Conservation (phyloP, 2,113 vertebrate species). For the Lucifuga dentata region DNA sequence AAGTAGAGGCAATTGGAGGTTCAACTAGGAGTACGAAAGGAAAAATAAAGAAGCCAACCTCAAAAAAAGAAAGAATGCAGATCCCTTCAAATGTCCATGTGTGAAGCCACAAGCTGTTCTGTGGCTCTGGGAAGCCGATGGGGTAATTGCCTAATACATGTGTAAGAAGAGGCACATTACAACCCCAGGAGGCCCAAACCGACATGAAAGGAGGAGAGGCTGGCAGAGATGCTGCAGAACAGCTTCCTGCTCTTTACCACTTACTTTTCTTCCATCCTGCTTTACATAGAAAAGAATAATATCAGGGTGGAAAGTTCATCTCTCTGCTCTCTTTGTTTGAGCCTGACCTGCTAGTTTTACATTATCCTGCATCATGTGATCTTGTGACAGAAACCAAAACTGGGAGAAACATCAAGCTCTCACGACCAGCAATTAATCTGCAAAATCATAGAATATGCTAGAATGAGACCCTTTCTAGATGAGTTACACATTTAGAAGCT, state of each 20-base stretch:
- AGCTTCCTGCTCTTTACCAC: constrained; percentile 39
- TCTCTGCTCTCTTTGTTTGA: background rate
- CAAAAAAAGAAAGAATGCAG: constrained; percentile 67
- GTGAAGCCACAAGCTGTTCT: constrained; percentile 77
- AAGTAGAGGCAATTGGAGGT: constrained; percentile 33
- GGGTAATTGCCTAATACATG: constrained; percentile 79
- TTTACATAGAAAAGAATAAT: background rate
- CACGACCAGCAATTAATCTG: too few relatives aligned
- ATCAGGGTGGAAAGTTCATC: background rate
- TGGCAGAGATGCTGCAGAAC: constrained; percentile 50
- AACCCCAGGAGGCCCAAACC: constrained; percentile 73
- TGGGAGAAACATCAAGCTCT: too few relatives aligned
- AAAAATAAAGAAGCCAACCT: constrained; percentile 36
- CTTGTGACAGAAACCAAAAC: too few relatives aligned
- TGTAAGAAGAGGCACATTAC: constrained; percentile 81
- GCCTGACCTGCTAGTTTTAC: too few relatives aligned
- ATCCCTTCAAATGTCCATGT: constrained; percentile 77
- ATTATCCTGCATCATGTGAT: background rate
- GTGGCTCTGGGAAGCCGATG: constrained; percentile 70
- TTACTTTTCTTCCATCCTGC: constrained; percentile 4
- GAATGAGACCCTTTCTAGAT: too few relatives aligned
- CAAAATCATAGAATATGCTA: too few relatives aligned
- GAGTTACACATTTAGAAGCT: too few relatives aligned
- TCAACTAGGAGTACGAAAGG: constrained; percentile 23
- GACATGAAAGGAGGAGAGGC: constrained; percentile 69